A percentile compares a stretch with the other conserved stretches of the same genome.
Conservation (phyloP, 2,113 vertebrate species). For the Gnathonemus echidnorhynchus region DNA sequence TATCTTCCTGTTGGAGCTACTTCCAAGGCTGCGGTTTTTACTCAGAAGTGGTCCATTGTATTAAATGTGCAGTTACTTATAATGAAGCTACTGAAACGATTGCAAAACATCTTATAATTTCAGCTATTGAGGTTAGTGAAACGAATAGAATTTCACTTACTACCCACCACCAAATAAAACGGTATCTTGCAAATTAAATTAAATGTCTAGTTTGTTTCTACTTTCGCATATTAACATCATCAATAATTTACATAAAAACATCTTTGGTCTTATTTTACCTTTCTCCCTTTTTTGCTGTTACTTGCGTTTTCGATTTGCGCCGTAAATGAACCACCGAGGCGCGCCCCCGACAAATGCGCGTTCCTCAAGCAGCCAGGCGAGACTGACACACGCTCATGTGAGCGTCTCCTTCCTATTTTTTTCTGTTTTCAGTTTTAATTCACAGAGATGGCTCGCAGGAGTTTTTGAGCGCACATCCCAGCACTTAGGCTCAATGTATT, state of each 20-base stretch:
- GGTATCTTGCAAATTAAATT: not conserved
- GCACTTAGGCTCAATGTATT: not conserved
- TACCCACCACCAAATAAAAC: not conserved
- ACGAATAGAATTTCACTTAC: not conserved
- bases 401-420: slow-evolving; percentile 21
- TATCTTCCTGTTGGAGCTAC: not conserved
- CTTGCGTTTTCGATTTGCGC: not conserved
- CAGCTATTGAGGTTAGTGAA: not conserved
- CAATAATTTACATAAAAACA: not conserved
- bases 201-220: not conserved
- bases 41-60: not conserved
- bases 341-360: slow-evolving; percentile 19
- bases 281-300: not conserved
- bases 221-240: not conserved
- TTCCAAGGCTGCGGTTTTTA: not conserved
- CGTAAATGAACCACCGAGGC: not conserved
- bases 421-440: slow-evolving; percentile 17
- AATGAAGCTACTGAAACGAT: not conserved
- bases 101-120: not conserved
- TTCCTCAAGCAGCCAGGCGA: slow-evolving; percentile 7
- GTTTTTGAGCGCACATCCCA: not conserved
- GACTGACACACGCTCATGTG: slow-evolving; percentile 11
- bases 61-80: not conserved
- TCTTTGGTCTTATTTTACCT: not conserved
- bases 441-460: slow-evolving; percentile 7